Percentiles rank a stretch among this genome's conserved stretches.
Evolutionary conservation across 2,888 invertebrate genomes (phyloP).

Genomic region (Drosophila cognata): DNA sequence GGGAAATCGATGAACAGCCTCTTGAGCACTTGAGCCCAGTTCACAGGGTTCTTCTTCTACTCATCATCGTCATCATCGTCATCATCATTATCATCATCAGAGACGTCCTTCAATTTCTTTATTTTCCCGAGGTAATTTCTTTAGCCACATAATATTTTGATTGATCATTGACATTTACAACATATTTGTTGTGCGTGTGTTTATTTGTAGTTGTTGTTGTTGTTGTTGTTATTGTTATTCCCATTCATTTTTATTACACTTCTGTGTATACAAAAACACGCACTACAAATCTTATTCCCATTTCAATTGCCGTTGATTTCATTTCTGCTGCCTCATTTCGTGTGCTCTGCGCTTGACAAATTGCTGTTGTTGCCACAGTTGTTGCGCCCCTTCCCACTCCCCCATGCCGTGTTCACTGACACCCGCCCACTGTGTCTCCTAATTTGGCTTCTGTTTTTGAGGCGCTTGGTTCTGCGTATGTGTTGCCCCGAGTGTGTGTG

Average conservation of each 20-base stretch:
- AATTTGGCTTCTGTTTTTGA: constrained; percentile 59
- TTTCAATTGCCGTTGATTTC: constrained; percentile 51
- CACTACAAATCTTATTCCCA: constrained; percentile 45
- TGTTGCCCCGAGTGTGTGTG: constrained; percentile 19
- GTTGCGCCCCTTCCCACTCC: background rate
- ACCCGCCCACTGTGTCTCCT: constrained; percentile 67
- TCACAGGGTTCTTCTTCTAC: constrained; percentile 36
- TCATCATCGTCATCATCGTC: background rate
- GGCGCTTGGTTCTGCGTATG: constrained; percentile 13
- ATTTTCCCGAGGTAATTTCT: constrained; percentile 45
- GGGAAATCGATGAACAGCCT: constrained; percentile 58
- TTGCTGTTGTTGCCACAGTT: constrained; percentile 27
- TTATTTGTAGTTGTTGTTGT: constrained; percentile 27
- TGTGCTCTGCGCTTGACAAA: constrained; percentile 52
- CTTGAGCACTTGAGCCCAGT: constrained; percentile 53
- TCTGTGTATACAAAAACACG: constrained; percentile 34
- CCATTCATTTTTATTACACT: constrained; percentile 69
- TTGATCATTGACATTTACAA: constrained; percentile 84
- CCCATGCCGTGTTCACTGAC: constrained; percentile 42
- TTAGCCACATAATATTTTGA: constrained; percentile 63
- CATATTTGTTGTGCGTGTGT: constrained; percentile 67
- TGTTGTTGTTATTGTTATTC: constrained; percentile 28
- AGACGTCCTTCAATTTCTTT: constrained; percentile 37
- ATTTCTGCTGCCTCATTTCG: constrained; percentile 56
- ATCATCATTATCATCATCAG: background rate